Base-by-base conservation (phyloP, 2,797 vertebrate genomes). In the Chanos chanos region DNA sequence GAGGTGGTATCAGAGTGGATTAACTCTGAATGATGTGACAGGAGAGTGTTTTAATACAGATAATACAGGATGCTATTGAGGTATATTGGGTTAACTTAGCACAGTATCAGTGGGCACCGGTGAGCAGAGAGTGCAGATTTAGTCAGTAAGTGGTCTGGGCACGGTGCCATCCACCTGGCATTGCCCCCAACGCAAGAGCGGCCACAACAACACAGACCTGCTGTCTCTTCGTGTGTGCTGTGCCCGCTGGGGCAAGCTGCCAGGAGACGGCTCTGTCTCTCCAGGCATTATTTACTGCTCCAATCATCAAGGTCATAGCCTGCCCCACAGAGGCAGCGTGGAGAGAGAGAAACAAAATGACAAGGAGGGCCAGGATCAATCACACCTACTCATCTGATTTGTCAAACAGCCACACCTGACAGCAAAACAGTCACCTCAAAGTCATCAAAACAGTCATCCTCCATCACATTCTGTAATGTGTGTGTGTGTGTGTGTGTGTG, bases 271-370 rank as follows among this genome's bases (percentile, higher is more conserved):
- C 72, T 72, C 3, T 73, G 80, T 80, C 59, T 57, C 49, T 68
- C 61, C 53, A 15, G 59, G 61, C 72, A 83, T 80, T 81, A 83
- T 83, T 81, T 80, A 82, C 80, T 73, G 75, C 80, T 39, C 75
- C n/a, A n/a, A n/a, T 80, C 77, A 79, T 83, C 83, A 86, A 85
- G 86, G 89, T 87, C 85, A 86, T 16, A 76, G 73, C 73, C 57
- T 24, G 76, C 71, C 73, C 81, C 64, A 70, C 64, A 66, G 68
- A 45, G 57, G 72, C 61, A 37, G 60, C 58, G 71, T 62, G 75
- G 18, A 58, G 60, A 36, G 5, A 21, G 15, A 56, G n/a, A 41
- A 51, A 7, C 41, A 33, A 34, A 61, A 33, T 7, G 33, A n/a
- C 12, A 34, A 22, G n/a, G 16, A 21, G 31, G 16, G 22, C 51